Percentiles rank a stretch among this genome's conserved stretches.
Evolutionary conservation across 2,797 vertebrate genomes (phyloP).

Genomic region (Acanthurus tractus): DNA sequence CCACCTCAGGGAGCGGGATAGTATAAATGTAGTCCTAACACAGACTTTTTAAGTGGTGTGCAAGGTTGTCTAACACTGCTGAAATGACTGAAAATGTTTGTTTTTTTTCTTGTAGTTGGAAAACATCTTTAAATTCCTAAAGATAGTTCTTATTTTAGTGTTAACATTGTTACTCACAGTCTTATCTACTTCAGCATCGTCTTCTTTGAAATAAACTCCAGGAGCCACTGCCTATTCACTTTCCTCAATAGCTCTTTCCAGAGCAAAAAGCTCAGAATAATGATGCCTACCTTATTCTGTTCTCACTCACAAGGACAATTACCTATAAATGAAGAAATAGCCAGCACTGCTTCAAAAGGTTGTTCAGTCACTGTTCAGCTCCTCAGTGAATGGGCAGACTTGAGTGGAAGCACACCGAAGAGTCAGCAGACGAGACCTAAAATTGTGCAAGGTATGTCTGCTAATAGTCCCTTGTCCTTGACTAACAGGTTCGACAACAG

Average conservation of each 20-base stretch:
- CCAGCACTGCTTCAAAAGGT: slow-evolving; percentile 53
- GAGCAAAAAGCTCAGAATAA: slow-evolving; percentile 56
- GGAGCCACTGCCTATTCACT: slow-evolving; percentile 44
- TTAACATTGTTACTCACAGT: slow-evolving; percentile 24
- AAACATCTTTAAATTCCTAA: slow-evolving; percentile 48
- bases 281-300: slow-evolving; percentile 52
- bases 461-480: slow-evolving; percentile 71
- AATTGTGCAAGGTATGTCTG: slow-evolving; percentile 41
- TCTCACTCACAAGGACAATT: slow-evolving; percentile 68
- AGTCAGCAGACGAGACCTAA: slow-evolving; percentile 48
- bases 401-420: slow-evolving; percentile 44
- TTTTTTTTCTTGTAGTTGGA: slow-evolving; percentile 48
- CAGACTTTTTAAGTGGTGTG: slow-evolving; percentile 61
- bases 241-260: slow-evolving; percentile 42
- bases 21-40: slow-evolving; percentile 68
- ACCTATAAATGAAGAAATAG: slow-evolving; percentile 59
- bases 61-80: slow-evolving; percentile 46
- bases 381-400: slow-evolving; percentile 31
- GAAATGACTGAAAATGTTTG: slow-evolving; percentile 45
- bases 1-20: slow-evolving; percentile 58
- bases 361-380: slow-evolving; percentile 46
- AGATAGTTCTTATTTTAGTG: slow-evolving; percentile 32
- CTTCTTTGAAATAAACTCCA: slow-evolving; percentile 38
- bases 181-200: slow-evolving; percentile 30
- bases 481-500: slow-evolving; percentile 76